Conservation (phyloP, 1,140 invertebrate species). For the Tetramorium alpestre region DNA sequence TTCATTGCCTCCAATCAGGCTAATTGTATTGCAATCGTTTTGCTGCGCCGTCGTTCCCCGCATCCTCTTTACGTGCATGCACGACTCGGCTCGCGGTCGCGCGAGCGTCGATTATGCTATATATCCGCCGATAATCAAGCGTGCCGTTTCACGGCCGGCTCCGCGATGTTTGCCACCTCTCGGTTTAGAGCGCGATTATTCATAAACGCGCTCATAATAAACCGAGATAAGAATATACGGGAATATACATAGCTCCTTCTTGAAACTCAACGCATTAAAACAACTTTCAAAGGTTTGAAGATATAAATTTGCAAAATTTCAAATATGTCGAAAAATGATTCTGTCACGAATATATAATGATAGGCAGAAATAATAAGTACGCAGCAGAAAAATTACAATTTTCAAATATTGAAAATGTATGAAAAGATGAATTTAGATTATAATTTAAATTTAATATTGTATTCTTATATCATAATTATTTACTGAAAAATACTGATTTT, state of each 20-base stretch:
- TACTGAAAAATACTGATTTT: too few species aligned
- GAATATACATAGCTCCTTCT: background rate
- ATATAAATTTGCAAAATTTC: background rate
- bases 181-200: constrained; percentile 28
- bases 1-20: constrained; percentile 74
- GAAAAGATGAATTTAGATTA: too few species aligned
- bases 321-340: too few species aligned
- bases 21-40: constrained; percentile 72
- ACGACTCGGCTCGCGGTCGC: constrained; percentile 17
- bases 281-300: background rate
- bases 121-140: constrained; percentile 54
- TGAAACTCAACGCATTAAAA: background rate
- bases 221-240: background rate
- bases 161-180: constrained; percentile 1
- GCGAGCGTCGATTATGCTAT: constrained; percentile 26
- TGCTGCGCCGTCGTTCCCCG: constrained; percentile 30
- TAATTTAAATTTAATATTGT: too few species aligned
- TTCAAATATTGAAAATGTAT: too few species aligned
- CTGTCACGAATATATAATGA: too few species aligned
- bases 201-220: background rate
- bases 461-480: too few species aligned
- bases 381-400: too few species aligned
- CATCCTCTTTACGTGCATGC: constrained; percentile 25
- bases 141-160: background rate
- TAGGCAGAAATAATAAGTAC: too few species aligned